These are phyloP conservation scores for Mixornis gularis DNA, from an alignment of 2,113 vertebrate genomes.

Conservation along the genomic window DNA sequence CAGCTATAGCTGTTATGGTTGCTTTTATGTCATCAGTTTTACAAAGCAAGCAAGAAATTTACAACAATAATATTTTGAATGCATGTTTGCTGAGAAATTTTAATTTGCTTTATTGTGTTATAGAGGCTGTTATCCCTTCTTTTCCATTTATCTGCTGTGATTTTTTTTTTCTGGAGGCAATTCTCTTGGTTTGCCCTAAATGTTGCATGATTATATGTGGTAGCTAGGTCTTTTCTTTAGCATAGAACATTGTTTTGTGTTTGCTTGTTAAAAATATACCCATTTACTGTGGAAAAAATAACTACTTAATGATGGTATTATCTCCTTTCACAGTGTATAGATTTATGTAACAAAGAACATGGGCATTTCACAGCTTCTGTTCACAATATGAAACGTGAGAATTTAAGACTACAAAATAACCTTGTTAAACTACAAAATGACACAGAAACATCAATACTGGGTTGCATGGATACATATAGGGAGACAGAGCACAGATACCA, in stretches of 20 bases:
- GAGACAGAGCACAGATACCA: slow-evolving; percentile 11
- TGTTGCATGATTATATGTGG: slow-evolving; percentile 4
- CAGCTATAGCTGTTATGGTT: neutral
- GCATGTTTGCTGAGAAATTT: slow-evolving; percentile 22
- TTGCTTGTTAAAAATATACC: slow-evolving; percentile 27
- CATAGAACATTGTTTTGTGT: slow-evolving; percentile 5
- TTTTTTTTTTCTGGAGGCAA: slow-evolving; percentile 12
- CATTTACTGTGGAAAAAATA: neutral
- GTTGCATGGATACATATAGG: neutral
- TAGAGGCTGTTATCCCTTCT: slow-evolving; percentile 5
- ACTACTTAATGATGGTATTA: slow-evolving; percentile 31
- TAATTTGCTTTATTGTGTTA: slow-evolving; percentile 41
- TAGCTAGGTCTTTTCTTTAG: slow-evolving; percentile 24
- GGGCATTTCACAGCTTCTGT: slow-evolving; percentile 33
- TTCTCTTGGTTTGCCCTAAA: slow-evolving; percentile 6
- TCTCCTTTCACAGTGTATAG: slow-evolving; percentile 55
- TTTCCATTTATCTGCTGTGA: neutral
- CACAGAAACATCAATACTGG: neutral
- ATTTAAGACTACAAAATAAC: slow-evolving; percentile 53
- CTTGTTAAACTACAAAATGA: slow-evolving; percentile 47
- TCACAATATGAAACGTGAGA: slow-evolving; percentile 50
- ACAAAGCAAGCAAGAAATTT: neutral
- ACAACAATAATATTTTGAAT: slow-evolving; percentile 11
- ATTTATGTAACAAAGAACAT: slow-evolving; percentile 52
- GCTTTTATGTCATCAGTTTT: neutral